A percentile compares a stretch with the other conserved stretches of the same genome.
These are phyloP conservation scores for Onychostoma macrolepis DNA, from an alignment of 2,113 vertebrate genomes.

Conservation along the genomic window DNA sequence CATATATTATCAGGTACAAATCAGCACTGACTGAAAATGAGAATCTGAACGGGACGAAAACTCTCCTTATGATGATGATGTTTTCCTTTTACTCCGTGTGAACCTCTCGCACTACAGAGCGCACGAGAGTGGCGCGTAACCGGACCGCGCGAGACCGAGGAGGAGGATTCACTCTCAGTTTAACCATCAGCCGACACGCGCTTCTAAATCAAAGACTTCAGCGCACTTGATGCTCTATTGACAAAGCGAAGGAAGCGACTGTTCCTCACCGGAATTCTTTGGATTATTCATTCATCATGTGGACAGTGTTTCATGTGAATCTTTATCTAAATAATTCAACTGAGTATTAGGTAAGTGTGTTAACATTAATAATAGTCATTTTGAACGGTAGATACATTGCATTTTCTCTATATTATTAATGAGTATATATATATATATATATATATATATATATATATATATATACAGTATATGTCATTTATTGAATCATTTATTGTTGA, in stretches of 20 bases:
- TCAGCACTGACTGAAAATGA: background rate
- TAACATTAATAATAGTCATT: background rate
- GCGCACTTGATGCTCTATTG: background rate
- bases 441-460: no score
- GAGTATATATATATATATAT: no score
- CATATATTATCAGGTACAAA: no score
- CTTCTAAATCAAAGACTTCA: background rate
- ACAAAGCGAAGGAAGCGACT: background rate
- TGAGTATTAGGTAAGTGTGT: background rate
- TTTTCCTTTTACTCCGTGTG: constrained; percentile 20
- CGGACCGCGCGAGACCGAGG: background rate
- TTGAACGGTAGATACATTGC: background rate
- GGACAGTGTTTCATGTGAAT: background rate
- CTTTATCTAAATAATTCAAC: background rate
- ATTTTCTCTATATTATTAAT: no score
- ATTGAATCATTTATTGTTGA: background rate
- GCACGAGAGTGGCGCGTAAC: background rate
- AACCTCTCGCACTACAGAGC: background rate
- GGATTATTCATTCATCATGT: background rate
- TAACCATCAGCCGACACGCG: background rate
- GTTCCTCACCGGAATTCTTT: background rate
- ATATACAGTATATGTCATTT: no score
- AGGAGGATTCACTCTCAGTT: background rate
- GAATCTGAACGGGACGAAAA: background rate
- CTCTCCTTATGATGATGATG: background rate